Conservation (phyloP, 2,888 invertebrate species). For the Nowickia ferox region DNA sequence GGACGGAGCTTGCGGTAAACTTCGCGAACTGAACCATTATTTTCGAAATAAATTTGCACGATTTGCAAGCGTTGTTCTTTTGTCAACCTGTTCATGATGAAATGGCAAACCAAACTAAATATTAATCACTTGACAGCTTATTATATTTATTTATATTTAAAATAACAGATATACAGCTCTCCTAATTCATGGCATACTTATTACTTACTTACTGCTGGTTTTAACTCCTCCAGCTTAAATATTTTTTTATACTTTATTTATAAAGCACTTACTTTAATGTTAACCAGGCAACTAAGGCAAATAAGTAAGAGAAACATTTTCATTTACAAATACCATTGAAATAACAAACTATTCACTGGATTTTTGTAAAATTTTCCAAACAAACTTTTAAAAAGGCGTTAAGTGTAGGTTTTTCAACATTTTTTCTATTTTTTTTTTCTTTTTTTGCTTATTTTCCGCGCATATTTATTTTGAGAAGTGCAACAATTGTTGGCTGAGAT, state of each 20-base stretch:
- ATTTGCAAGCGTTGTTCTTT: too few relatives aligned
- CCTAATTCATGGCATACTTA: neutral
- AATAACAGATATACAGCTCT: neutral
- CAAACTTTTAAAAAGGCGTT: conserved; percentile 49
- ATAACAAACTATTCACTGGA: conserved; percentile 21
- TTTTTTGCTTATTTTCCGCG: neutral
- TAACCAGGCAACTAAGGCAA: conserved; percentile 46
- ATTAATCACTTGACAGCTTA: too few relatives aligned
- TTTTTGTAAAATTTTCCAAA: conserved; percentile 2
- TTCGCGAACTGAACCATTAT: too few relatives aligned
- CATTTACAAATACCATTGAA: conserved; percentile 57
- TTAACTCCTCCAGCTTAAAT: conserved; percentile 6
- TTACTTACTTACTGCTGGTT: neutral
- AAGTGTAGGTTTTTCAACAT: conserved; percentile 35
- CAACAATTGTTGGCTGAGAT: conserved; percentile 42
- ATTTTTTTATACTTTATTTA: conserved; percentile 21
- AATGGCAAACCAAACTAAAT: too few relatives aligned
- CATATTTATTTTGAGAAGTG: conserved; percentile 44
- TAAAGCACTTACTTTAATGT: conserved; percentile 49
- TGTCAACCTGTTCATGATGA: too few relatives aligned
- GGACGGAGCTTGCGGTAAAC: too few relatives aligned
- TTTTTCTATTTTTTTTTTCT: neutral
- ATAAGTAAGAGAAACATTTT: conserved; percentile 15
- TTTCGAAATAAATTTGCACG: too few relatives aligned
- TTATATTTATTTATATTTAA: too few relatives aligned